Conservation (phyloP, 2,888 invertebrate species). For the Hirudinaria manillensis region DNA sequence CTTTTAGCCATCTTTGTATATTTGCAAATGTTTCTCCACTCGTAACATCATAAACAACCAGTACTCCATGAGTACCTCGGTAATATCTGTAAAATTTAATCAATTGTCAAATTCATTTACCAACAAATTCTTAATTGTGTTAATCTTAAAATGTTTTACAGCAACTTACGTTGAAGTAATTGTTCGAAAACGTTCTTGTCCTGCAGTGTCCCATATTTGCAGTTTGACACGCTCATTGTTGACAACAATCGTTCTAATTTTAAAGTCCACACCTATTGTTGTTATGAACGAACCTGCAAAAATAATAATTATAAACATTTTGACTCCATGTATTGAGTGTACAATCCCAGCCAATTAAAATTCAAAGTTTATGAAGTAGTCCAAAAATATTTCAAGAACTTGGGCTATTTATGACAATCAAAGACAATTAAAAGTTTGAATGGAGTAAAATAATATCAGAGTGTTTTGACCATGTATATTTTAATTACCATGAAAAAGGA, state of each 20-base stretch:
- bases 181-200: constrained; percentile 60
- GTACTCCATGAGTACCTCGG: constrained; percentile 96
- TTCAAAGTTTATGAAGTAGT: too few relatives aligned
- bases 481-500: too few relatives aligned
- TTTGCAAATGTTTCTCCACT: constrained; percentile 98
- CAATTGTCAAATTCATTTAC: background rate
- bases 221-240: constrained; percentile 57
- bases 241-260: constrained; percentile 81
- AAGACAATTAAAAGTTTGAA: too few relatives aligned
- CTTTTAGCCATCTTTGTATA: constrained; percentile 96
- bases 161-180: constrained; percentile 83
- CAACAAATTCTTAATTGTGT: background rate
- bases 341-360: too few relatives aligned
- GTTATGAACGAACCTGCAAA: constrained; percentile 69
- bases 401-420: too few relatives aligned
- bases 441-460: too few relatives aligned
- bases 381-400: too few relatives aligned
- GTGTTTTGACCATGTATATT: too few relatives aligned
- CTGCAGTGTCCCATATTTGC: constrained; percentile 70
- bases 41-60: constrained; percentile 97
- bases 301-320: too few relatives aligned
- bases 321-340: too few relatives aligned
- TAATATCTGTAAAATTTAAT: constrained; percentile 64
- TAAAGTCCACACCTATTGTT: constrained; percentile 98
- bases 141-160: background rate